Base-by-base conservation (phyloP, 2,888 invertebrate species). In the Chydorus sphaericus region DNA sequence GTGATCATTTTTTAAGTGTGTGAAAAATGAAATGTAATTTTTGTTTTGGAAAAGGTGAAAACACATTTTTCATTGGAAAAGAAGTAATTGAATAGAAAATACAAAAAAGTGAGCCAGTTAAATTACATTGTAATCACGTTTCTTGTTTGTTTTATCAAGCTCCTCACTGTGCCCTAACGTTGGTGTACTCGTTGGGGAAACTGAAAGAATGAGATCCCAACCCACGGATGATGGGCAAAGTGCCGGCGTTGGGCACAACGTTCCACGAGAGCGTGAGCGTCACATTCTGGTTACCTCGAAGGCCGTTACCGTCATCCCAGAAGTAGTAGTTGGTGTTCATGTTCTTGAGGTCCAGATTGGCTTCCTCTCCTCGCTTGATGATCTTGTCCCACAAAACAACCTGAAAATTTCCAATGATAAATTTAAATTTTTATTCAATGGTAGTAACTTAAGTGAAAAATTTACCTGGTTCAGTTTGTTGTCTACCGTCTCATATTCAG, bases 321-420 rank as follows among this genome's bases (percentile, higher is more conserved):
- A 98, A 98, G 69, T 97, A 98, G 73, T 98, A 98, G 68, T 98
- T 97, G 2, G 93, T 90, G 70, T 94, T 90, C 78, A 91, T 84
- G 66, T 89, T 91, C 68, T 89, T 88, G 67, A 90, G 89, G 68
- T 93, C 88, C 59, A 98, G 71, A 10, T 85, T 75, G n/a, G 96
- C 83, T 74, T 91, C 89, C 70, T 97, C 92, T 54, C 91, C 93
- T 65, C 97, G 79, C 56, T 85, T 75, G 56, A 98, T 88, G 61
- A 98, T 97, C 75, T 96, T 96, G 70, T 98, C 98, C 98, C 98
- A 98, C 23, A 98, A 73, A 1, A 98, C 92, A 62, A 98, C 92
- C 79, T 77, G 61, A 2, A 67, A 67, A 36, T 54, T 33, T 44
- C 11, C 50, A 29, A 26, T 36, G 11, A 52, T 4, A 54, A 11